Evolutionary conservation across 92 coral and sea anemone species (phyloP).

Genomic region (Phenganax subtilis): DNA sequence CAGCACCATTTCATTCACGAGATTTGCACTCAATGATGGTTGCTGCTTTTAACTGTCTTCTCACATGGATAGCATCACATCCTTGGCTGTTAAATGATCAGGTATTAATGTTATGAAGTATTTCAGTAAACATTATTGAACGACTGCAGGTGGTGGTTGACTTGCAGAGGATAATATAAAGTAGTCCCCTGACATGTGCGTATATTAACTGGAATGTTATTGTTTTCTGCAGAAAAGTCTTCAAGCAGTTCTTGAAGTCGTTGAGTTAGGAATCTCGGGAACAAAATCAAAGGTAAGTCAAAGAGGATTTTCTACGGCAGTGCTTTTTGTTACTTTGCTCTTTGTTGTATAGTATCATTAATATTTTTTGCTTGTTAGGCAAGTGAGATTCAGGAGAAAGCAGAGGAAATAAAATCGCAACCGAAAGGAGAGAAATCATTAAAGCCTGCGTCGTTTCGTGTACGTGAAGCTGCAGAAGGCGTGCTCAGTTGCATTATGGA

Average conservation of each 20-base stretch:
- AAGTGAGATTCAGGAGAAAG: slow-evolving; percentile 8
- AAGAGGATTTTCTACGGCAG: background rate
- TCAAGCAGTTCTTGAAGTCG: slow-evolving; percentile 91
- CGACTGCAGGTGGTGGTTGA: background rate
- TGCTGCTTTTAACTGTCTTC: slow-evolving; percentile 79
- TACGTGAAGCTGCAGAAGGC: slow-evolving; percentile 91
- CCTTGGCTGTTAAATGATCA: slow-evolving; percentile 78
- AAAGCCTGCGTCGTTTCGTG: slow-evolving; percentile 92
- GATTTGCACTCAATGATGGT: slow-evolving; percentile 97
- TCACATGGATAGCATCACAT: slow-evolving; percentile 93
- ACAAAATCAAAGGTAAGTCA: slow-evolving; percentile 72
- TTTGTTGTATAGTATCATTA: background rate
- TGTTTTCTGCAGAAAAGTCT: slow-evolving; percentile 63
- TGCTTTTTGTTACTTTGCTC: background rate
- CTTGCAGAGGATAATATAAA: background rate
- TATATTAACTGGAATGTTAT: background rate
- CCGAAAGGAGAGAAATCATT: slow-evolving; percentile 78
- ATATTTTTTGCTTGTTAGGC: slow-evolving; percentile 5
- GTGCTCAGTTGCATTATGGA: slow-evolving; percentile 89
- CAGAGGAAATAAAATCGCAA: slow-evolving; percentile 11
- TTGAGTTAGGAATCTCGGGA: slow-evolving; percentile 92
- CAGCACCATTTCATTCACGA: slow-evolving; percentile 91
- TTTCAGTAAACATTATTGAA: no score
- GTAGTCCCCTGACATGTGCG: no score
- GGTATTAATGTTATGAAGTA: slow-evolving; percentile 26